Percentiles rank a stretch among this genome's conserved stretches.
These are phyloP conservation scores for Xanthorhoe designata DNA, from an alignment of 2,888 invertebrate species.

Conservation along the genomic window DNA sequence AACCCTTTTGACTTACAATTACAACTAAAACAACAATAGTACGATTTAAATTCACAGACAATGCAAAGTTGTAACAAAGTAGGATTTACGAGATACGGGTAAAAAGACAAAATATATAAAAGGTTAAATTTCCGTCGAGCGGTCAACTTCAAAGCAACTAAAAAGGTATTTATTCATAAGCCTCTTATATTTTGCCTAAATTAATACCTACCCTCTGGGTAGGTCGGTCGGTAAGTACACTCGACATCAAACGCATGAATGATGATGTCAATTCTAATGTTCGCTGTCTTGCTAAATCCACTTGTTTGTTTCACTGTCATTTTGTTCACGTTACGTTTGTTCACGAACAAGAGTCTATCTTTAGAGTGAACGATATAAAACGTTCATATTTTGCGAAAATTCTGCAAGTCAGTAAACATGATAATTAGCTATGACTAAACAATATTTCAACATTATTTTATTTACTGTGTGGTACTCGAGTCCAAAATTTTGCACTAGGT, in stretches of 20 bases:
- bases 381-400: too few relatives aligned
- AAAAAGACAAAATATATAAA: conserved; percentile 31
- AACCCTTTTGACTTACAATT: conserved; percentile 25
- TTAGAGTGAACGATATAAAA: too few relatives aligned
- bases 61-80: conserved; percentile 13
- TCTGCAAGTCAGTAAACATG: too few relatives aligned
- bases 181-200: conserved; percentile 50
- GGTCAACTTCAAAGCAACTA: conserved; percentile 45
- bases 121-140: conserved; percentile 29
- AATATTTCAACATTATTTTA: too few relatives aligned
- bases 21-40: conserved; percentile 14
- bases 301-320: background rate
- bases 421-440: too few relatives aligned
- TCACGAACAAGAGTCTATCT: too few relatives aligned
- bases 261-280: background rate
- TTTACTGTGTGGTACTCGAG: too few relatives aligned
- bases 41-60: conserved; percentile 20
- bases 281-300: background rate
- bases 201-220: conserved; percentile 34
- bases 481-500: too few relatives aligned
- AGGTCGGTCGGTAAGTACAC: background rate
- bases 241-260: background rate
- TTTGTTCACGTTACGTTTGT: too few relatives aligned
- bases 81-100: conserved; percentile 1
- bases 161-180: conserved; percentile 47